phyloP scores from a whole-genome alignment of 2,888 invertebrate species.

The Ectemnius cavifrons region DNA sequence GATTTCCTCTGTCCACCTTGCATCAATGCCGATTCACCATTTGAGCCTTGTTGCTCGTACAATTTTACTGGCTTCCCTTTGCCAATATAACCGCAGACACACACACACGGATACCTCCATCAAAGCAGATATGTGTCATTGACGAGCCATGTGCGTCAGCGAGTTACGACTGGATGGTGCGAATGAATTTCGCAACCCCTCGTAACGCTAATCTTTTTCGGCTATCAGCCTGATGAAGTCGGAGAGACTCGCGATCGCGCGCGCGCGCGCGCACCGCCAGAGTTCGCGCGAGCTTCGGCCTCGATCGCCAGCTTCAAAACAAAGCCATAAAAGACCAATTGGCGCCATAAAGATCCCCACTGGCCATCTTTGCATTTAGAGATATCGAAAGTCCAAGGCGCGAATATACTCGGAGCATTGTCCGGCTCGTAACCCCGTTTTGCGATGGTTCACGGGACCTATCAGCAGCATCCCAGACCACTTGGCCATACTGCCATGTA shows the following conservation, averaged over 20 bases:
- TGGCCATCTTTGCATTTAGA: constrained; percentile 8
- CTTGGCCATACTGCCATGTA: too few species aligned
- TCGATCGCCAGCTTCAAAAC: constrained; percentile 25
- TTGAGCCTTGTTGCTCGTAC: too few species aligned
- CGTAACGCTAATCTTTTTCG: constrained; percentile 19
- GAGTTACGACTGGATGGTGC: neutral
- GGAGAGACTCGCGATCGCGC: neutral
- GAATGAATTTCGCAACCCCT: constrained; percentile 27
- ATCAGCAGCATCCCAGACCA: too few species aligned
- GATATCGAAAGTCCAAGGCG: constrained; percentile 3
- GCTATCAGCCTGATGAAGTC: neutral
- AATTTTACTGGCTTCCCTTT: too few species aligned
- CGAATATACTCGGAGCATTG: neutral
- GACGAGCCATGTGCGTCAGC: too few species aligned
- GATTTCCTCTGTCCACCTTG: neutral
- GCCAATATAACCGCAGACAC: too few species aligned
- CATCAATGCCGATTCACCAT: too few species aligned
- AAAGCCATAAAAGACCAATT: constrained; percentile 30
- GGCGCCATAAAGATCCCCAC: constrained; percentile 16
- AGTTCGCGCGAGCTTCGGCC: constrained; percentile 5
- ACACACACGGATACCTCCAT: too few species aligned
- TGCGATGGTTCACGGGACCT: constrained; percentile 3
- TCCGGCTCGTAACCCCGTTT: neutral
- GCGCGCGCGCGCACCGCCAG: too few species aligned
- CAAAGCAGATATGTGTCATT: too few species aligned